Evolutionary conservation across 2,797 vertebrate species (phyloP).

Genomic region (Astyanax mexicanus): DNA sequence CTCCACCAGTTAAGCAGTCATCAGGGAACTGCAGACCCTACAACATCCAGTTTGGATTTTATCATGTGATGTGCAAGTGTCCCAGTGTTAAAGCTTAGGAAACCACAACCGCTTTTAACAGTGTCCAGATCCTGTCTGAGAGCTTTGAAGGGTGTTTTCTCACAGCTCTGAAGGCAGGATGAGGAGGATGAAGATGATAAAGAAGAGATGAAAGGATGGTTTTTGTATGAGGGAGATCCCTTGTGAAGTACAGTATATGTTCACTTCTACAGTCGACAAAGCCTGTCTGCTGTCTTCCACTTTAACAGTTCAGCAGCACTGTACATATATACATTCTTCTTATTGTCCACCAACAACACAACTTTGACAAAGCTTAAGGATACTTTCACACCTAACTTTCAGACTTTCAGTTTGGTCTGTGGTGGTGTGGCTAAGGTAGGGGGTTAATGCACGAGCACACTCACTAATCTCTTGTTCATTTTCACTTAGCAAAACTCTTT

Average conservation of each 20-base stretch:
- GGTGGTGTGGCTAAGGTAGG: too few relatives aligned
- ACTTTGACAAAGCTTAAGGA: too few relatives aligned
- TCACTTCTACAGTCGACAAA: not conserved
- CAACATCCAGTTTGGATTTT: conserved; percentile 48
- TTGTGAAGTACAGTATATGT: not conserved
- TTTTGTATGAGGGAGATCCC: not conserved
- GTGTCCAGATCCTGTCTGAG: conserved; percentile 19
- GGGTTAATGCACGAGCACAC: too few relatives aligned
- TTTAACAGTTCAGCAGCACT: too few relatives aligned
- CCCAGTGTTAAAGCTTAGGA: conserved; percentile 38
- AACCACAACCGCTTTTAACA: conserved; percentile 32
- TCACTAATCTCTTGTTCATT: too few relatives aligned
- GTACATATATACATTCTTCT: too few relatives aligned
- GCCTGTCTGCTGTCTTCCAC: not conserved
- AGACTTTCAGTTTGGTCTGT: too few relatives aligned
- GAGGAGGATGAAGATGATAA: conserved; percentile 22
- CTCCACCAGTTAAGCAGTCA: conserved; percentile 27
- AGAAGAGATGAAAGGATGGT: conserved; percentile 35
- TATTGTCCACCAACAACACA: too few relatives aligned
- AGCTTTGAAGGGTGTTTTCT: conserved; percentile 30
- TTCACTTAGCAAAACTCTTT: too few relatives aligned
- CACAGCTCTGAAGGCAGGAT: conserved; percentile 41
- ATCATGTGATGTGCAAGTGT: conserved; percentile 40
- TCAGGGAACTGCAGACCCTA: conserved; percentile 38
- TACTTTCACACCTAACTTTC: too few relatives aligned